A percentile compares a stretch with the other conserved stretches of the same genome.
Evolutionary conservation across 2,113 vertebrate species (phyloP).

Genomic region (Athene noctua): DNA sequence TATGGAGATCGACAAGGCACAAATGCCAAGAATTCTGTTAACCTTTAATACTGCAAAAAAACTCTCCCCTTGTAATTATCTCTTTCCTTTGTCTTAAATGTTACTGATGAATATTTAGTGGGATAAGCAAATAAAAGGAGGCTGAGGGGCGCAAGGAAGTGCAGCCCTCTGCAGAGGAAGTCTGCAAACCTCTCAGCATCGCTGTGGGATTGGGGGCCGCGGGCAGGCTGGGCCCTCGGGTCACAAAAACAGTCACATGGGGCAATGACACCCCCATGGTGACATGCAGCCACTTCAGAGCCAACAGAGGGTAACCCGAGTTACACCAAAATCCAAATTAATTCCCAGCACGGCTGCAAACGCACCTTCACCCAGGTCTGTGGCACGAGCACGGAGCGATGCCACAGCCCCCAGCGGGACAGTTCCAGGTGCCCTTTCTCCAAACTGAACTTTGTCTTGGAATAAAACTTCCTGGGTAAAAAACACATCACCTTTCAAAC

Average conservation of each 20-base stretch:
- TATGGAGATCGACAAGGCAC: constrained; percentile 81
- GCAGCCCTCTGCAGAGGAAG: background rate
- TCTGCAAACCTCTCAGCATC: background rate
- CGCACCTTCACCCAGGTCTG: rapidly evolving
- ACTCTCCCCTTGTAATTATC: constrained; percentile 80
- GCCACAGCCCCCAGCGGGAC: rapidly evolving
- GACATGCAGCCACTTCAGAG: background rate
- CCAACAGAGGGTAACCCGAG: rapidly evolving
- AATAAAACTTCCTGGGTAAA: background rate
- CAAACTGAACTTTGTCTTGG: background rate
- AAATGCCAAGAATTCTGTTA: constrained; percentile 86
- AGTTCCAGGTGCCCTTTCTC: background rate
- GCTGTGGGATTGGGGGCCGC: rapidly evolving
- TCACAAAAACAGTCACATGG: background rate
- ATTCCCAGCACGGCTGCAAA: background rate
- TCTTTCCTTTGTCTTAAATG: constrained; percentile 82
- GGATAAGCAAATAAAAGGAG: constrained; percentile 72
- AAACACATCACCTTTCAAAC: constrained; percentile 44
- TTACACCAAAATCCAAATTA: background rate
- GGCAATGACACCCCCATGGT: rapidly evolving
- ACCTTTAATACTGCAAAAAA: constrained; percentile 81
- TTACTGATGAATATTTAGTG: constrained; percentile 80
- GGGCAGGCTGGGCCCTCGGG: background rate
- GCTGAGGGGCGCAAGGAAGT: constrained; percentile 35
- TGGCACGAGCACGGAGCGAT: rapidly evolving